Evolutionary conservation across 2,113 vertebrate species (phyloP), one percentile per base, ranked within the genome.

Genomic region (Nothoprocta pentlandii): DNA sequence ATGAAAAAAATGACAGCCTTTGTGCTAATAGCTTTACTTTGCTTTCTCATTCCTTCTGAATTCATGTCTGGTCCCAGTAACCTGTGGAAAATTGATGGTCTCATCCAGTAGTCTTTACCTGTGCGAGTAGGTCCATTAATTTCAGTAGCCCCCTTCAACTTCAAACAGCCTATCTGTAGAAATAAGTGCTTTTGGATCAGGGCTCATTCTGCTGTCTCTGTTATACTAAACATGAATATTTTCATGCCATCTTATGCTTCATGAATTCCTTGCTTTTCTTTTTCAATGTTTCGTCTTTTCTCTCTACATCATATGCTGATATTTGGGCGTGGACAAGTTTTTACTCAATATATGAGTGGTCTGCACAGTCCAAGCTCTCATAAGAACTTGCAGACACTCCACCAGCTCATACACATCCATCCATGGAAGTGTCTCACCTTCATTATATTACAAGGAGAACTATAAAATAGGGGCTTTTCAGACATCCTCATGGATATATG

Each of bases 1-100:
- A 96, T 94, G 92, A 89, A 87, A 95, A 84, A 87, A 95, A 84
- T 88, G 89, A 70, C 80, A 89, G 87, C 44, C 80, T 96, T 96
- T 96, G 91, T 96, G 94, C 90, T 94, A 96, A 95, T 94, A 96
- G 93, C 63, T 94, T 83, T 47, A 59, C 66, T 86, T 80, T 77
- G 83, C 93, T 92, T 69, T 93, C 80, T 77, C 88, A 21, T 95
- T 94, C 68, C 82, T 85, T 79, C 86, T 92, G 91, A 96, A 90
- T 90, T 81, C 81, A 81, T 74, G 94, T 70, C 95, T 94, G 83
- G 94, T 95, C 80, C 67, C 74, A 79, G 83, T 87, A 85, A 95
- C 93, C 90, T 79, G 44, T 23, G 63, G 74, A 90, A 93, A 96
- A 96, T 90, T 87, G 81, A 90, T 88, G 80, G 88, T 76, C 80